Base-by-base conservation (phyloP, 2,888 invertebrate species). In the Acanthacorydalis orientalis region DNA sequence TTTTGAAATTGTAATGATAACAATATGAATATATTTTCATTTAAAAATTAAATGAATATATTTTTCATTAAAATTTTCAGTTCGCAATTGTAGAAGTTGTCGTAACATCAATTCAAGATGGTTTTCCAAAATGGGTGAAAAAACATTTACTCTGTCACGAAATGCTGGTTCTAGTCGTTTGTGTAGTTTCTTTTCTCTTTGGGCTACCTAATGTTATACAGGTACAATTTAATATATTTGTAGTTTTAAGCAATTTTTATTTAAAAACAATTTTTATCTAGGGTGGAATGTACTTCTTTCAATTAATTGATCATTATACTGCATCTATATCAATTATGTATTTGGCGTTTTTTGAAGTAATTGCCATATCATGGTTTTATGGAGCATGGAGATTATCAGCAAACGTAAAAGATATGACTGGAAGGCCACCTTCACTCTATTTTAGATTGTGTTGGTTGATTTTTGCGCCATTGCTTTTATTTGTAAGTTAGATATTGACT, bases 81-180 rank as follows among this genome's bases (percentile, higher is more conserved):
- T 92, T 93, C 68, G 91, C 92, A 33, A 87, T 90, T 52, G 90
- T 92, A 43, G 92, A 93, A 69, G 92, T 92, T 7, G 88, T 93
- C 2, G 87, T 92, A 2, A 91, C 92, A 2, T 88, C 91, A 7
- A 83, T 93, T 56, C 89, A 91, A 68, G 93, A 93, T 61, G 90
- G 90, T 31, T 92, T 91, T 63, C 87, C 88, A 0, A 78, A 80
- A 52, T 84, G 85, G 80, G 87, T 92, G 50, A 83, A 83, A 58
- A 82, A 75, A 55, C 77, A 78, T 59, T 72, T 91, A 47, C 80
- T 86, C 54, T 86, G 86, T 59, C 90, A 91, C 60, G 92, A 92
- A 65, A 69, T 91, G 49, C 66, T 92, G 49, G 91, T 91, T 33
- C 68, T 91, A 37, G 72, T 84, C 47, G 82, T 92, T 37, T 92